phyloP scores from a whole-genome alignment of 1,140 invertebrate genomes.

The Geopemphigus sp. region DNA sequence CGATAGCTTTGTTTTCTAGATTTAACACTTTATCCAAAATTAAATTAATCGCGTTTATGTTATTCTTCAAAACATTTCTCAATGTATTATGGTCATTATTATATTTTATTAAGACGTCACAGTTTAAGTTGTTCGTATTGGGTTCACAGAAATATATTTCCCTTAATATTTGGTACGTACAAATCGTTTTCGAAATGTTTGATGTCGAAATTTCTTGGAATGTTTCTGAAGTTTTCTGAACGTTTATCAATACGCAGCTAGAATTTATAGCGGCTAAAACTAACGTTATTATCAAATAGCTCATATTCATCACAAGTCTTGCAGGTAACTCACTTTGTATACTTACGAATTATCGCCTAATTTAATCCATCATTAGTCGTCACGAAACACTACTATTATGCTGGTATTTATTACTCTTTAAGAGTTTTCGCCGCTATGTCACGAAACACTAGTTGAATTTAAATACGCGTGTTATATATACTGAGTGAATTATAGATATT shows the following conservation, averaged over 20 bases:
- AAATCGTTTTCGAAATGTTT: neutral
- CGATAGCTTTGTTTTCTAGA: slow-evolving; percentile 3
- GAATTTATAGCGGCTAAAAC: neutral
- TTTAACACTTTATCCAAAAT: neutral
- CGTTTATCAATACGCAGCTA: neutral
- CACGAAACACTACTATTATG: too few species aligned
- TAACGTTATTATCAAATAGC: neutral
- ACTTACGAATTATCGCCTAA: neutral
- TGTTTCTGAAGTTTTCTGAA: neutral
- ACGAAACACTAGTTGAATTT: neutral
- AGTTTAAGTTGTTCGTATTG: too few species aligned
- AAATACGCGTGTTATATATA: neutral
- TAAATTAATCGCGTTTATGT: neutral
- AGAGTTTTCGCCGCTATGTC: too few species aligned
- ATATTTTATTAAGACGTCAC: neutral
- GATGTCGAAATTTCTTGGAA: neutral
- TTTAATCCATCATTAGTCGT: neutral
- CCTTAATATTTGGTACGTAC: too few species aligned
- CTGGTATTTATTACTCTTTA: too few species aligned
- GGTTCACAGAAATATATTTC: too few species aligned
- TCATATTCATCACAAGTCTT: too few species aligned
- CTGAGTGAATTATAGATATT: too few species aligned
- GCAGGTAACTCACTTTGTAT: neutral
- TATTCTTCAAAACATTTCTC: neutral
- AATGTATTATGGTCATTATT: neutral